phyloP scores from a whole-genome alignment of 2,113 vertebrate genomes.

The Felis chaus region DNA sequence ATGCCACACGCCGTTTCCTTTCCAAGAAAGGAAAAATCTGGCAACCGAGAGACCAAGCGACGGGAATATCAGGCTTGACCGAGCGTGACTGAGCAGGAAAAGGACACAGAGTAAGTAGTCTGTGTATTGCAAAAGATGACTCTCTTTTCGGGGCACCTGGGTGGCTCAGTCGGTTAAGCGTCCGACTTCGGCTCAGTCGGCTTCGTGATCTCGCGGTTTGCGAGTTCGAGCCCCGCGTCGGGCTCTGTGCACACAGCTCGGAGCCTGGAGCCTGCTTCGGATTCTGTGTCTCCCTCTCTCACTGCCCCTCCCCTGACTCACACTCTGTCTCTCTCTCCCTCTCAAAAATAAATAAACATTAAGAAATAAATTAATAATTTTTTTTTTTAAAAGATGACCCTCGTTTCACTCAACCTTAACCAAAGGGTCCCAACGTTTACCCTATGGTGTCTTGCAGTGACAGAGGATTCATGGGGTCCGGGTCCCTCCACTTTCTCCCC shows the following conservation, averaged over 20 bases:
- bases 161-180: too few species aligned
- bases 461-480: not conserved
- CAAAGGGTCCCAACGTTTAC: not conserved
- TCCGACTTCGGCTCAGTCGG: too few species aligned
- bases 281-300: too few species aligned
- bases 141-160: not conserved
- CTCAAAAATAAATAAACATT: too few species aligned
- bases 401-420: not conserved
- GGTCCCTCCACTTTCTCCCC: not conserved
- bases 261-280: too few species aligned
- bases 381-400: not conserved
- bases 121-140: not conserved
- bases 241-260: too few species aligned
- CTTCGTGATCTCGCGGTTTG: too few species aligned
- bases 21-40: not conserved
- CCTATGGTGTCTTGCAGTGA: rapidly evolving
- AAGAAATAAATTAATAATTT: too few species aligned
- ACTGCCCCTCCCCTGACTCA: too few species aligned
- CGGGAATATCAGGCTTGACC: not conserved
- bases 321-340: too few species aligned
- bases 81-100: not conserved
- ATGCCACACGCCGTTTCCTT: not conserved
- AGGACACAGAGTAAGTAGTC: rapidly evolving
- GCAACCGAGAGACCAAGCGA: not conserved
- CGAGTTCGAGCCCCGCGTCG: too few species aligned